Conservation (phyloP, 1,140 invertebrate genomes). For the Solenopsis fugax region DNA sequence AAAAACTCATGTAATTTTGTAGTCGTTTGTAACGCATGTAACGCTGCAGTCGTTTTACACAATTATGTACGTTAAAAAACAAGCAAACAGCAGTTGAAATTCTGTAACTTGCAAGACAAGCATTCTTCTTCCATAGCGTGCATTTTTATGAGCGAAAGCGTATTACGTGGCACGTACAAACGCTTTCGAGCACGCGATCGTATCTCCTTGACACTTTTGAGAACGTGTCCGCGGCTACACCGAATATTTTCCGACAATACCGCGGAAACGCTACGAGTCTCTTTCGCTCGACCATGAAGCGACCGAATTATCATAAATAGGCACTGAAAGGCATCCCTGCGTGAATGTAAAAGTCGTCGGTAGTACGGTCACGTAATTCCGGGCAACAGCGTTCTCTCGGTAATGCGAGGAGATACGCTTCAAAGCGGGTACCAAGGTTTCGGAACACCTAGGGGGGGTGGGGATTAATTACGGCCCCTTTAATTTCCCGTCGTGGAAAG, state of each 20-base stretch:
- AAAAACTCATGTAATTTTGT: conserved; percentile 4
- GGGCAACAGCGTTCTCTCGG: conserved; percentile 28
- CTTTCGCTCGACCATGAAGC: conserved; percentile 36
- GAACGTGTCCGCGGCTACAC: neutral
- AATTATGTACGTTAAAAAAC: conserved; percentile 7
- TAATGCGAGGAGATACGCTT: conserved; percentile 57
- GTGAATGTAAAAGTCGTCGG: conserved; percentile 50
- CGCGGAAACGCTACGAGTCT: conserved; percentile 31
- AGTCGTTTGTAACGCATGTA: too few relatives aligned
- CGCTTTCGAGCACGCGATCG: neutral
- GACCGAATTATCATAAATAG: conserved; percentile 57
- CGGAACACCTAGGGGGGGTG: neutral
- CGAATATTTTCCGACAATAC: conserved; percentile 24
- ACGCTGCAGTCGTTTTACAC: conserved; percentile 8
- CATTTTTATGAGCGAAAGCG: conserved; percentile 49
- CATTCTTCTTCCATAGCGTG: neutral
- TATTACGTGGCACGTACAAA: neutral
- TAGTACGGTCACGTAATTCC: conserved; percentile 57
- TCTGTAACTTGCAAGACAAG: conserved; percentile 14
- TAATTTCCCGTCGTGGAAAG: conserved; percentile 58
- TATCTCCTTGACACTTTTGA: conserved; percentile 17
- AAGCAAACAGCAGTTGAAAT: neutral
- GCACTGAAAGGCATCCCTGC: neutral
- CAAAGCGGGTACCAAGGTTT: conserved; percentile 54
- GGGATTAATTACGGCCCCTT: conserved; percentile 59